phyloP scores from a whole-genome alignment of 2,888 invertebrate genomes.

The Prosopocoilus inquinatus region DNA sequence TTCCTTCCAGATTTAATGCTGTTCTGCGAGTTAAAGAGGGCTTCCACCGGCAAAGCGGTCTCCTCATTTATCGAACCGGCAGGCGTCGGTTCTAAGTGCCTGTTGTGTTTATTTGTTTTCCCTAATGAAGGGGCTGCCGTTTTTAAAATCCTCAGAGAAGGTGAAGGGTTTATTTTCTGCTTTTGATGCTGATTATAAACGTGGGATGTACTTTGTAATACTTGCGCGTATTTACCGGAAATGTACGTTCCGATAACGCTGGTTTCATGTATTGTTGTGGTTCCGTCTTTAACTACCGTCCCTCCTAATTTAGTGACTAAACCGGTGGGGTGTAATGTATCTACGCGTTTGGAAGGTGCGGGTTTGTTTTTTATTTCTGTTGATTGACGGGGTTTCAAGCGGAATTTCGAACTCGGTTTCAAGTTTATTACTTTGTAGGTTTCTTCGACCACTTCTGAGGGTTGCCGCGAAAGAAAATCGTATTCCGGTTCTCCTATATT shows the following conservation, averaged over 20 bases:
- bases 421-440: slow-evolving; percentile 81
- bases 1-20: slow-evolving; percentile 54
- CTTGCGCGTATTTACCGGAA: slow-evolving; percentile 85
- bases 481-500: slow-evolving; percentile 80
- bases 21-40: slow-evolving; percentile 53
- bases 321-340: slow-evolving; percentile 72
- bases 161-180: slow-evolving; percentile 66
- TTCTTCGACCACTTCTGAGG: slow-evolving; percentile 81
- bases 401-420: slow-evolving; percentile 64
- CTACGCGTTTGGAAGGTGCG: slow-evolving; percentile 52
- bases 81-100: slow-evolving; percentile 65
- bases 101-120: slow-evolving; percentile 51
- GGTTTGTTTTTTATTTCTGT: slow-evolving; percentile 43
- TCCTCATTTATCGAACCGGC: slow-evolving; percentile 59
- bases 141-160: slow-evolving; percentile 69
- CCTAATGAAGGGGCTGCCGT: slow-evolving; percentile 68
- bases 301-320: slow-evolving; percentile 82
- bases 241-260: slow-evolving; percentile 88
- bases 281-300: slow-evolving; percentile 77
- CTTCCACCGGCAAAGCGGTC: slow-evolving; percentile 55
- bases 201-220: slow-evolving; percentile 78
- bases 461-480: slow-evolving; percentile 80
- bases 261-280: slow-evolving; percentile 83
- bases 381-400: slow-evolving; percentile 53
- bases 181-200: slow-evolving; percentile 45